These are phyloP conservation scores for Calypte anna DNA, from an alignment of 2,113 vertebrate species.

Conservation along the genomic window DNA sequence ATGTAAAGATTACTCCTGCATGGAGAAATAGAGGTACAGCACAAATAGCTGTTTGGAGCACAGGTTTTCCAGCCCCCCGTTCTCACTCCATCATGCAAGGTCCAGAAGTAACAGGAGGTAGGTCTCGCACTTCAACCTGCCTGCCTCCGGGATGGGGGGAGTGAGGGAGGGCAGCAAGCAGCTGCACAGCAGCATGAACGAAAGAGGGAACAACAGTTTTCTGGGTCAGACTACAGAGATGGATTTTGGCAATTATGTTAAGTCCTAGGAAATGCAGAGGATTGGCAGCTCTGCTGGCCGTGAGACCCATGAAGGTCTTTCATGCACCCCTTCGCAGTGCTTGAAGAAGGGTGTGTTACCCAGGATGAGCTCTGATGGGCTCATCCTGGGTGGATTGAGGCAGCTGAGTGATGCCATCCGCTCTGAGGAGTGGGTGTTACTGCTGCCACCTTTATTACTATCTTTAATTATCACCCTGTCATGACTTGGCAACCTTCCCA, in stretches of 20 bases:
- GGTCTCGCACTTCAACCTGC: neutral
- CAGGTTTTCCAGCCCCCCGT: neutral
- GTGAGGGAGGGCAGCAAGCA: neutral
- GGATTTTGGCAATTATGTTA: neutral
- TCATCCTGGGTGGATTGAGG: rapidly evolving
- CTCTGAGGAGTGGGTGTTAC: neutral
- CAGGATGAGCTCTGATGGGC: neutral
- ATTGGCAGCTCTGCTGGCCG: neutral
- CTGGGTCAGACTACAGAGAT: neutral
- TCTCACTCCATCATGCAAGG: neutral
- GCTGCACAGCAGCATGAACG: neutral
- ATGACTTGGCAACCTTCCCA: neutral
- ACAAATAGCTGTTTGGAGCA: rapidly evolving
- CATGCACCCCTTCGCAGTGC: neutral
- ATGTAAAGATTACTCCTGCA: neutral
- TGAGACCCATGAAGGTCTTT: neutral
- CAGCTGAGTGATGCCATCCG: rapidly evolving
- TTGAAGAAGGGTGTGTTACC: neutral
- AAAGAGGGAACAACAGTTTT: neutral
- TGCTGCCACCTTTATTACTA: neutral
- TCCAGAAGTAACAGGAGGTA: neutral
- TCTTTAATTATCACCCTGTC: slow-evolving; percentile 14
- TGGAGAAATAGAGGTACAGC: neutral
- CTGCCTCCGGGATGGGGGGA: neutral
- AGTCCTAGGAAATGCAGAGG: neutral